A percentile compares a stretch with the other conserved stretches of the same genome.
phyloP scores from a whole-genome alignment of 64 coral and sea anemone genomes.

The Stylophora pistillata region DNA sequence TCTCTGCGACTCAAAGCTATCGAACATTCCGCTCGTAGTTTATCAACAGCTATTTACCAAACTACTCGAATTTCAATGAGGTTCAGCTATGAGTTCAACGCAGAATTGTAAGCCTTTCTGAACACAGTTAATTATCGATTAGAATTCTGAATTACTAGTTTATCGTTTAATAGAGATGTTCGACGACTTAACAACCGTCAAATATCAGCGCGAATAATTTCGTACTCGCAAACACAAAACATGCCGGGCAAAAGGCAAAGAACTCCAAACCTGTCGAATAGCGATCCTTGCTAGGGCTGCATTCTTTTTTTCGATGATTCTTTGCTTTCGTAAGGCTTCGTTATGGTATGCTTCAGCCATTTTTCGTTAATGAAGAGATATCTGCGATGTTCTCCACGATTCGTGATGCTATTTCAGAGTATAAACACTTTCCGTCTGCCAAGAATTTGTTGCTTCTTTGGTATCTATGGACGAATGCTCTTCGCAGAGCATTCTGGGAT shows the following conservation, averaged over 20 bases:
- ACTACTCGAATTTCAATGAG: no score
- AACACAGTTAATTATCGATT: no score
- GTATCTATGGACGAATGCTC: slow-evolving; percentile 14
- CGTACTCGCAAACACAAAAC: not conserved
- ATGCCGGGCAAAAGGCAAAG: not conserved
- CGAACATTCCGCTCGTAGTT: no score
- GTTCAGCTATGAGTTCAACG: no score
- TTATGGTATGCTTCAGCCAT: slow-evolving; percentile 85
- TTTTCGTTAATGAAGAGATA: not conserved
- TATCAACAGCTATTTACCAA: no score
- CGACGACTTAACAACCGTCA: no score
- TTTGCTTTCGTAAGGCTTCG: slow-evolving; percentile 78
- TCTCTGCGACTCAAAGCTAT: no score
- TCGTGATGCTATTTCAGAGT: slow-evolving; percentile 1
- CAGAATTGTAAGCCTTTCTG: no score
- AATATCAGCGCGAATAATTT: no score
- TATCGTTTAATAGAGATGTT: not conserved
- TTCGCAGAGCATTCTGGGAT: slow-evolving; percentile 26
- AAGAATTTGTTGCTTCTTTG: slow-evolving; percentile 20
- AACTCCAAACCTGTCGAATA: slow-evolving; percentile 53
- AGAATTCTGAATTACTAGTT: not conserved
- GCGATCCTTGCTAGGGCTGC: slow-evolving; percentile 56
- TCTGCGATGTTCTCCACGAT: not conserved
- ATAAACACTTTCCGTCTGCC: not conserved
- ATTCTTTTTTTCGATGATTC: slow-evolving; percentile 73